Percentiles rank a stretch among this genome's conserved stretches.
Evolutionary conservation across 2,888 invertebrate genomes (phyloP).

Genomic region (Fragum whitleyi): DNA sequence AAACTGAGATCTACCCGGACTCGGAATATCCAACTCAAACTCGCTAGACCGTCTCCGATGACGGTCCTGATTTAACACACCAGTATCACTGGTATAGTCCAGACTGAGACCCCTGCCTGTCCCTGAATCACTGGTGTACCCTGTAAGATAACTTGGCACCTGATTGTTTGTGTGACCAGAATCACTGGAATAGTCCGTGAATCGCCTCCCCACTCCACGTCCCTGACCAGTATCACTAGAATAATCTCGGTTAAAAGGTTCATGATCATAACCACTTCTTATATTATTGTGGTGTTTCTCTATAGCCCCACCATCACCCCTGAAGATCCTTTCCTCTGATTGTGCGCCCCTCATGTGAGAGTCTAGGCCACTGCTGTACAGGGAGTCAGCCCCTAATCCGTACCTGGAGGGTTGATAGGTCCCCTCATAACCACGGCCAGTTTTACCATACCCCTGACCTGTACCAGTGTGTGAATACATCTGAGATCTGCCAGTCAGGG

Average conservation of each 20-base stretch:
- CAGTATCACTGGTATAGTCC: conserved; percentile 56
- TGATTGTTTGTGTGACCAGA: conserved; percentile 25
- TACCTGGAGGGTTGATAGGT: conserved; percentile 74
- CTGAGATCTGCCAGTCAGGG: conserved; percentile 37
- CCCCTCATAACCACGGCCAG: conserved; percentile 31
- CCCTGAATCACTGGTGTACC: conserved; percentile 49
- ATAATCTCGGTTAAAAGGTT: conserved; percentile 42
- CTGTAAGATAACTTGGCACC: conserved; percentile 6
- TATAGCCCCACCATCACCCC: conserved; percentile 45
- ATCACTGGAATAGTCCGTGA: conserved; percentile 45
- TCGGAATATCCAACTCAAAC: conserved; percentile 64
- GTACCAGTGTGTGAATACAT: conserved; percentile 39
- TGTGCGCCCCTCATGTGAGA: conserved; percentile 27
- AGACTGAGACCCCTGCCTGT: neutral
- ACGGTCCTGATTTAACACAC: conserved; percentile 28
- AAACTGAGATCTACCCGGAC: conserved; percentile 50
- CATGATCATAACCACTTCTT: conserved; percentile 47
- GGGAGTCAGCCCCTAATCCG: conserved; percentile 64
- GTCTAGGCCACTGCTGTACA: conserved; percentile 51
- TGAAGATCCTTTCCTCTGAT: conserved; percentile 29
- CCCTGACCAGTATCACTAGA: conserved; percentile 53
- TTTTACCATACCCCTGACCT: conserved; percentile 32
- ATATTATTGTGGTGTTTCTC: conserved; percentile 49
- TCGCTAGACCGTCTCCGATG: conserved; percentile 53
- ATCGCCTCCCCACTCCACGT: neutral